Evolutionary conservation across 2,888 invertebrate genomes (phyloP), one percentile per base, ranked within the genome.

Genomic region (Tipula lateralis): DNA sequence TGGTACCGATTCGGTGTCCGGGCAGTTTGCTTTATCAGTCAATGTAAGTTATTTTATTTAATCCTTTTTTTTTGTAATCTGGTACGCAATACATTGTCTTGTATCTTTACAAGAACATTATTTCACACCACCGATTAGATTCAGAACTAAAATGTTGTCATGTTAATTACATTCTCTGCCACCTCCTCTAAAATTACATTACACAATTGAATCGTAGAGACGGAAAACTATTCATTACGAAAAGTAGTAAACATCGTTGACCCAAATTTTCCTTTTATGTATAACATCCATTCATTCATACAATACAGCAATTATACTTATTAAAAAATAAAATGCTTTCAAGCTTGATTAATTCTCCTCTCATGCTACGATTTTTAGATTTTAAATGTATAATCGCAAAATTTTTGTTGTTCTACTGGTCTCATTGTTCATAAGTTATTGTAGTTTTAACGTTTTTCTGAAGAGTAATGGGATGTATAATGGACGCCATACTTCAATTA

Each of bases 181-280:
- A 24, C 19, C 66, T 13, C 66, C 66, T 24, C 9, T 66, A 66
- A 24, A 66, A 66, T 66, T 9, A 24, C 66, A 66, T n/a, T 66
- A 66, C 19, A 66, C 66, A 66, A 66, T 66, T 66, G 66, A 66
- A 66, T 66, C 24, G 66, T 66, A 24, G 66, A 66, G 66, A 66
- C 66, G 66, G 24, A 66, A 66, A 66, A 66, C 24, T 66, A 66
- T 66, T 66, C 66, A 66, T 66, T 66, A 66, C 24, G 66, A 24
- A 66, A 66, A 66, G 66, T 66, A 66, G 66, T 66, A 66, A 66
- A 66, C 66, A 66, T 66, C 66, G 66, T 66, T 66, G 66, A 66
- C 66, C 66, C 66, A 66, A 66, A 66, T 66, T 66, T 66, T 66
- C 24, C 24, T 24, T 66, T 24, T 66, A 24, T 24, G 24, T 66